These are phyloP conservation scores for Miltochrista miniata DNA, from an alignment of 2,888 invertebrate genomes.

Conservation along the genomic window DNA sequence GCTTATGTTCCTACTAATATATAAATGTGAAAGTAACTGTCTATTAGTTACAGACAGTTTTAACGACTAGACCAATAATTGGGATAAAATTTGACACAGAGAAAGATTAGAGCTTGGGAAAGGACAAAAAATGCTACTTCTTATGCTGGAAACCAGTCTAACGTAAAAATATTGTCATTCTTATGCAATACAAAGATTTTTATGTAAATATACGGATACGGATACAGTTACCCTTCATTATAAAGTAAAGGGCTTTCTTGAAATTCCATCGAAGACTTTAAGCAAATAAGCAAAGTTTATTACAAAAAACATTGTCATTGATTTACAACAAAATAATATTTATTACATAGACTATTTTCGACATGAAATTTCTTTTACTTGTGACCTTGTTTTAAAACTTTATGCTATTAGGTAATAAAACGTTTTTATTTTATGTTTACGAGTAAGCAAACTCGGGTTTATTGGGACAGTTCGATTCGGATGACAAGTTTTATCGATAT, in stretches of 20 bases:
- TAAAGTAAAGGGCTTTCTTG: slow-evolving; percentile 53
- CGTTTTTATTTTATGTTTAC: slow-evolving; percentile 66
- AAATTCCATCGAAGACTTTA: slow-evolving; percentile 59
- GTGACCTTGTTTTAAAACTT: slow-evolving; percentile 63
- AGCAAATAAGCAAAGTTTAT: slow-evolving; percentile 62
- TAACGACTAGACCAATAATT: no score
- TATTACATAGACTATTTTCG: slow-evolving; percentile 52
- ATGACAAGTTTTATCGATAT: slow-evolving; percentile 58
- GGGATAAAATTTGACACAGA: no score
- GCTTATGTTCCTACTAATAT: no score
- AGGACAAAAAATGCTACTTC: no score
- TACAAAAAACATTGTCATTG: slow-evolving; percentile 56
- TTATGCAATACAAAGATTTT: no score
- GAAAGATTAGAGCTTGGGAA: no score
- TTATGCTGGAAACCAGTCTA: no score
- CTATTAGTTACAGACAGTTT: no score
- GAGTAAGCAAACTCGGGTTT: slow-evolving; percentile 57
- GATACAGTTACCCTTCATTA: no score
- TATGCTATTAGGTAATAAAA: slow-evolving; percentile 60
- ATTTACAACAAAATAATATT: slow-evolving; percentile 41
- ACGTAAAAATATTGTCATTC: neutral
- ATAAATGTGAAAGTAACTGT: no score
- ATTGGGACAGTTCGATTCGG: slow-evolving; percentile 45
- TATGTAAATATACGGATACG: no score
- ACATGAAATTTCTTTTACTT: slow-evolving; percentile 59